Evolutionary conservation across 2,888 invertebrate species (phyloP).

Genomic region (Oeneis ivallda): DNA sequence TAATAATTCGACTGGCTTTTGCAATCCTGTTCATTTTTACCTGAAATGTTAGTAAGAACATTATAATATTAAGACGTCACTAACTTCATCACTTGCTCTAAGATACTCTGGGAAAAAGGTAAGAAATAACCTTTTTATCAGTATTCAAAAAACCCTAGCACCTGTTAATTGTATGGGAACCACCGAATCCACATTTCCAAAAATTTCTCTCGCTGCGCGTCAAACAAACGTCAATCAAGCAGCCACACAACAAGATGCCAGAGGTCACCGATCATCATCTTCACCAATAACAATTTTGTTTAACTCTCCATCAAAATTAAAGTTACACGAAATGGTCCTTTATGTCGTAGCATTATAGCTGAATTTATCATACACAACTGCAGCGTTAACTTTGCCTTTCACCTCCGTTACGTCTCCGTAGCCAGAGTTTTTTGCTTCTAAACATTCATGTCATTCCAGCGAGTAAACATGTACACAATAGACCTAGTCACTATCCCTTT

Average conservation of each 20-base stretch:
- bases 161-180: conserved; percentile 20
- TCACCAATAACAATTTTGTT: conserved; percentile 47
- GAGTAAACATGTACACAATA: conserved; percentile 74
- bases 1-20: too few species aligned
- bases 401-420: conserved; percentile 54
- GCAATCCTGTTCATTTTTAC: too few species aligned
- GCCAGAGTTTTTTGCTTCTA: conserved; percentile 62
- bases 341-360: conserved; percentile 42
- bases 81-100: neutral
- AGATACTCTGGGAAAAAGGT: neutral
- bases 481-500: conserved; percentile 69
- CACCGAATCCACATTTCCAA: conserved; percentile 51
- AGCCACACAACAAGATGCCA: conserved; percentile 69
- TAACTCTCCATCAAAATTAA: conserved; percentile 35
- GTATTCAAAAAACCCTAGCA: conserved; percentile 5
- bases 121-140: neutral
- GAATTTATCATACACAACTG: conserved; percentile 42
- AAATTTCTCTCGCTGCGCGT: conserved; percentile 66
- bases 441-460: conserved; percentile 72
- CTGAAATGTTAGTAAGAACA: too few species aligned
- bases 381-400: conserved; percentile 13
- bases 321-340: conserved; percentile 43
- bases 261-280: conserved; percentile 71
- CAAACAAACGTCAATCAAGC: conserved; percentile 77
- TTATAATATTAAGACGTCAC: too few species aligned